These are phyloP conservation scores for Bagarius yarrelli DNA, from an alignment of 2,113 vertebrate species.

Conservation along the genomic window DNA sequence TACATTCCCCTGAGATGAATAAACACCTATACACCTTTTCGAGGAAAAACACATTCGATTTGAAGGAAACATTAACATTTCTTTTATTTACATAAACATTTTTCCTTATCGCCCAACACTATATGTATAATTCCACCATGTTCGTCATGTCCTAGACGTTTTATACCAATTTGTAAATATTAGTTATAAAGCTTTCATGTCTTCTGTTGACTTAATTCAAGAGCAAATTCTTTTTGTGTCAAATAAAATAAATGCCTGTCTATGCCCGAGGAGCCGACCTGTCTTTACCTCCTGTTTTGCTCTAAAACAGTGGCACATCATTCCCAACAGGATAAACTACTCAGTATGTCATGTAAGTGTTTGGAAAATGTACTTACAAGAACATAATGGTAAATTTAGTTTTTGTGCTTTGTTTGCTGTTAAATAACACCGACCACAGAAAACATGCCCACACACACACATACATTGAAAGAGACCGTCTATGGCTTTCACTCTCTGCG, in stretches of 20 bases:
- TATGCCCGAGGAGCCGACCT: background rate
- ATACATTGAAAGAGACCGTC: background rate
- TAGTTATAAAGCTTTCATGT: too few species aligned
- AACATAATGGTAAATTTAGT: background rate
- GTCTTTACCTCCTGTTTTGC: background rate
- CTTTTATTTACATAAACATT: background rate
- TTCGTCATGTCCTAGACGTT: background rate
- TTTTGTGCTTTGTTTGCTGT: slow-evolving; percentile 3
- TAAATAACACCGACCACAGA: background rate
- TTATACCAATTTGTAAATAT: background rate
- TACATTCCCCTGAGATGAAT: background rate
- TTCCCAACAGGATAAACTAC: slow-evolving; percentile 53
- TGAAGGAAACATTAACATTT: background rate
- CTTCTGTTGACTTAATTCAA: background rate
- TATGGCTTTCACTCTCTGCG: slow-evolving; percentile 22
- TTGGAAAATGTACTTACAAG: background rate
- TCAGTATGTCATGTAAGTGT: slow-evolving; percentile 13
- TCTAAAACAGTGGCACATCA: slow-evolving; percentile 37
- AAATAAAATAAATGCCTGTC: too few species aligned
- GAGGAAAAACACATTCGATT: background rate
- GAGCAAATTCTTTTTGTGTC: slow-evolving; percentile 31
- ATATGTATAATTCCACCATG: background rate
- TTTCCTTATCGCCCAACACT: background rate
- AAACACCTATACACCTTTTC: background rate
- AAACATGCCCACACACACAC: background rate